These are phyloP conservation scores for Heterodera filipjevi DNA, from an alignment of 2,888 invertebrate genomes.

Conservation along the genomic window DNA sequence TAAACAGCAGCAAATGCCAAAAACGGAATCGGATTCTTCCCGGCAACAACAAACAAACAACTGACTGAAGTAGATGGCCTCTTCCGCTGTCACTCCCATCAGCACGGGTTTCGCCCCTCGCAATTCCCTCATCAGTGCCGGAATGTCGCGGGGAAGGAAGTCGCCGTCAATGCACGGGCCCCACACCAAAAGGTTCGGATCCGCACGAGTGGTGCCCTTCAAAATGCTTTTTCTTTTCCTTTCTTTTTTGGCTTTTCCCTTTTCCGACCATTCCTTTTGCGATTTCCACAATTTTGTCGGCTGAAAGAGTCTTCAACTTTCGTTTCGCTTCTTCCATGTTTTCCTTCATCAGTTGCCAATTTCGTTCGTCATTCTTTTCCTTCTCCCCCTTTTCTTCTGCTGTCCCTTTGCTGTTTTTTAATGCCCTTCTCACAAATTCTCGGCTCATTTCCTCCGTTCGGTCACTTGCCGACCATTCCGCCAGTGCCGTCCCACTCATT, in stretches of 20 bases:
- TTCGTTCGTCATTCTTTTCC: neutral
- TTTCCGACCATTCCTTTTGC: constrained; percentile 13
- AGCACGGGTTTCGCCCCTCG: constrained; percentile 22
- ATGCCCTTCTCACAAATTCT: constrained; percentile 14
- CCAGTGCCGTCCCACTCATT: constrained; percentile 41
- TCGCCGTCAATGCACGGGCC: constrained; percentile 36
- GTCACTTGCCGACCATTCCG: constrained; percentile 49
- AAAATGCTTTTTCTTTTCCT: no score
- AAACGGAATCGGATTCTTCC: neutral
- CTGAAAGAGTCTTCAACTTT: neutral
- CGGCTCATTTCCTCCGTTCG: constrained; percentile 35
- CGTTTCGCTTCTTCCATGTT: neutral
- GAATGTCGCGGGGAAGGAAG: constrained; percentile 30
- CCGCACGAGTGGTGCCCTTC: constrained; percentile 11
- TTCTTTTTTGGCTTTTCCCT: neutral
- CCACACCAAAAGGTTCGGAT: constrained; percentile 26
- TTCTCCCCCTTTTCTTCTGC: neutral
- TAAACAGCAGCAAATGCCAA: neutral
- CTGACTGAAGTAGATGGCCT: constrained; percentile 33
- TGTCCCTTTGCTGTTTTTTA: neutral
- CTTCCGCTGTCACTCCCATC: constrained; percentile 37
- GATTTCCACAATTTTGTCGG: neutral
- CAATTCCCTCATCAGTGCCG: constrained; percentile 19
- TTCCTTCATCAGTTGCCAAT: neutral
- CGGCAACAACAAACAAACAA: no score